Conservation (phyloP, 2,888 invertebrate genomes). For the Theretra japonica region DNA sequence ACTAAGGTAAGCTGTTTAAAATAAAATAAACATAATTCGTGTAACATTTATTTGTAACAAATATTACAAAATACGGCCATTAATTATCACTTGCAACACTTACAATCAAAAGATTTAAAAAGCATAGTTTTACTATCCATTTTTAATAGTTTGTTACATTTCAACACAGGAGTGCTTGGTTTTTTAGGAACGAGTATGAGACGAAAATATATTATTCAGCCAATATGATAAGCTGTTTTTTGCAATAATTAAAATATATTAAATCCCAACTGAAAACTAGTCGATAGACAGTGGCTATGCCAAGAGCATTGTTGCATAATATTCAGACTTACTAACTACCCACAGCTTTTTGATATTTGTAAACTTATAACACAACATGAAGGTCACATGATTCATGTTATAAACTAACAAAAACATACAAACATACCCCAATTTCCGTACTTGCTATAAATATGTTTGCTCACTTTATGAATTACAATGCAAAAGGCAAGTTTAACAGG, state of each 20-base stretch:
- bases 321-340: no score
- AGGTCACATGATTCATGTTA: no score
- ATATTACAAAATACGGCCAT: conserved; percentile 6
- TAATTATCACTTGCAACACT: not conserved
- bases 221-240: no score
- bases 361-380: no score
- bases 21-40: not conserved
- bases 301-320: no score
- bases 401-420: not conserved
- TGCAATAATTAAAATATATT: no score
- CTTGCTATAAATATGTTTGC: not conserved
- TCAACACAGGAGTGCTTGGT: not conserved
- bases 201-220: no score
- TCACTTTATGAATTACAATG: conserved; percentile 31
- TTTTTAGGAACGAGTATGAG: no score
- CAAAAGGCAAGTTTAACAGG: conserved; percentile 65
- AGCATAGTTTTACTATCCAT: not conserved
- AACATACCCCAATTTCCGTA: not conserved
- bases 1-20: no score
- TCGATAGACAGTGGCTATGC: no score
- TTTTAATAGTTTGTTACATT: not conserved
- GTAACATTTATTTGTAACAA: not conserved
- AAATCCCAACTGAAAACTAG: no score
- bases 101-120: not conserved
- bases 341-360: no score